Evolutionary conservation across 1,140 invertebrate genomes (phyloP), one percentile per base, ranked within the genome.

Genomic region (Zaprionus taronus): DNA sequence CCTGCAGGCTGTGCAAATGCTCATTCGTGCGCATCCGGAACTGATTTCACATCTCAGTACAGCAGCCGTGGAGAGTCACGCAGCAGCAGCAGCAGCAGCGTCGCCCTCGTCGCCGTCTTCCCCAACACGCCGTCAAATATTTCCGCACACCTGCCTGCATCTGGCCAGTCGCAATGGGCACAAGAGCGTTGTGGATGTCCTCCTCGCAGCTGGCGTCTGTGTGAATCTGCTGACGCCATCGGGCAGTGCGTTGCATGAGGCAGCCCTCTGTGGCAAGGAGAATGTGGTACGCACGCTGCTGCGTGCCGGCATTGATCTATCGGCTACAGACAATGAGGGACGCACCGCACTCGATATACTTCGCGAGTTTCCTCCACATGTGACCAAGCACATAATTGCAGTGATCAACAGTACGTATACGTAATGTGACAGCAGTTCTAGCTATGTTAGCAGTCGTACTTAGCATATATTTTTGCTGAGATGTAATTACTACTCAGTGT

Each of bases 231-330:
- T 97, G 76, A 99, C 98, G 2, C 95, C 96, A 58, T 95, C 96
- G 28, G 99, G 98, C 1, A 98, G 97, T 2, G 97, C 98, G 0
- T 94, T 99, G 70, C 98, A 99, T 93, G 98, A 99, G 90, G 98
- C 98, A 2, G 98, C 98, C 0, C 94, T 98, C 6, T 99, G 96
- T 93, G 98, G 98, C 58, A 99, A 99, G 94, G 95, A 97, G 76
- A 97, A 98, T 75, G 97, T 99, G 28, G 98, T 98, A 5, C 94
- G 96, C 61, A 95, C 97, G 0, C 93, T 99, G 15, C 92, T 99
- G 5, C 95, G 97, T 49, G 94, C 95, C 63, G 97, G 97, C 5
- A 96, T 97, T 24, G 96, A 98, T 93, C 93, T 98, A 14, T 95
- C 95, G 66, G 96, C 97, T 49, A 94, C 95, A 12, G 97, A 99